Evolutionary conservation across 2,113 vertebrate species (phyloP), one percentile per base, ranked within the genome.

Genomic region (Corvus moneduloides): DNA sequence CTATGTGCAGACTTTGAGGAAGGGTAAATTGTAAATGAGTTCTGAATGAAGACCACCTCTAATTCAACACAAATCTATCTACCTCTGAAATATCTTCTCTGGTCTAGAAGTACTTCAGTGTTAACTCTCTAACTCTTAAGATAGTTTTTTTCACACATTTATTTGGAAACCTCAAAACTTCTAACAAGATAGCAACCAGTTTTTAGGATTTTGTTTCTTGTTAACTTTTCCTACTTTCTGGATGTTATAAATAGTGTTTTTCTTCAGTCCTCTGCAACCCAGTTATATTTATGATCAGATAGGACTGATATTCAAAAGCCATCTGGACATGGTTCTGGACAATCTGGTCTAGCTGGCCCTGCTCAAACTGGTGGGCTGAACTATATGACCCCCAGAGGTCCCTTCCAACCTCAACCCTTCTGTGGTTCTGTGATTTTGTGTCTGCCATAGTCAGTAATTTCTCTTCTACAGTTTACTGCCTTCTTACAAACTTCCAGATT

Each of bases 321-420:
- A 4, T 58, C 41, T 44, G 23, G 30, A 39, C 12, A 9, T 30
- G 11, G 33, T 59, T 35, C 32, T 35, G 49, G 6, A 46, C 6
- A 81, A 16, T 6, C 13, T 74, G 19, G 10, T 39, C 23, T 37
- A 43, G 10, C 6, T 66, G 28, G 3, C 14, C 33, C n/a, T 62
- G 9, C 16, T 41, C 43, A 32, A 44, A 33, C n/a, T 33, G 1
- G 2, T 22, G 12, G 7, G 9, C 27, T 86, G 37, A 74, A 51
- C 13, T 1, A 7, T 8, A 16, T 4, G 11, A 55, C 2, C 1
- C 16, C 5, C 37, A 48, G 27, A 37, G 11, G 5, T 75, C 9
- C 19, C 16, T 67, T 78, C 21, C n/a, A 62, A 28, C 5, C 18
- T 78, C 55, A 82, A 3, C 7, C 8, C 5, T 49, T 41, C 49